Evolutionary conservation across 2,797 vertebrate species (phyloP), one percentile per base, ranked within the genome.

Genomic region (Micropoecilia bifurca): DNA sequence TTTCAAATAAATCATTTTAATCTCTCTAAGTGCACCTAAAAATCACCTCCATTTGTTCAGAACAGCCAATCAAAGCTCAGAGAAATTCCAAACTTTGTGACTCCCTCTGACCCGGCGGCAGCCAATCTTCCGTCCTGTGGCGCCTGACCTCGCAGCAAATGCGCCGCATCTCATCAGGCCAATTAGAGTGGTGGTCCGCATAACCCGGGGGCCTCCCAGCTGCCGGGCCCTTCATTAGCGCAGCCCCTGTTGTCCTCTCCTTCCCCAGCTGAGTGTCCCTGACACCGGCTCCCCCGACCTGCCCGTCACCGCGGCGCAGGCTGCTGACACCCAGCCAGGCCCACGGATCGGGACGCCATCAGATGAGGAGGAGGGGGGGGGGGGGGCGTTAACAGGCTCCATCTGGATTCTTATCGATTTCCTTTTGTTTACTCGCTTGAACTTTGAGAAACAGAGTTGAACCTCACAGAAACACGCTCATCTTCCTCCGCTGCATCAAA

Each of bases 211-310:
- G 91, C 79, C 83, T 76, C 75, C 57, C 77, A 25, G 86, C 85
- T 80, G 85, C 82, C 85, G 63, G 83, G 82, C 85, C 84, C 90
- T 90, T 94, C 90, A 94, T 94, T 93, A 94, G 83, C 8, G 55
- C 46, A 3, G 84, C 85, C 79, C 43, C 59, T 74, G 89, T 53
- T 57, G 87, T 92, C 90, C 92, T 88, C 87, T 89, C 82, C 89
- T 81, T 88, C 84, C 84, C 90, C 88, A 71, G 85, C 93, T 85
- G 90, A 92, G 90, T 30, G 94, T 92, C 92, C 93, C 90, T 93
- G 94, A 95, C 92, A 93, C 91, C 22, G 79, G 75, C 80, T 72
- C 78, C 74, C 81, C n/a, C 85, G 87, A 77, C 43, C 83, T 13
- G 50, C 84, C 74, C 79, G 72, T 91, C 86, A 92, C 90, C 71